Base-by-base conservation (phyloP, 2,797 vertebrate genomes). In the Anniella stebbinsi region DNA sequence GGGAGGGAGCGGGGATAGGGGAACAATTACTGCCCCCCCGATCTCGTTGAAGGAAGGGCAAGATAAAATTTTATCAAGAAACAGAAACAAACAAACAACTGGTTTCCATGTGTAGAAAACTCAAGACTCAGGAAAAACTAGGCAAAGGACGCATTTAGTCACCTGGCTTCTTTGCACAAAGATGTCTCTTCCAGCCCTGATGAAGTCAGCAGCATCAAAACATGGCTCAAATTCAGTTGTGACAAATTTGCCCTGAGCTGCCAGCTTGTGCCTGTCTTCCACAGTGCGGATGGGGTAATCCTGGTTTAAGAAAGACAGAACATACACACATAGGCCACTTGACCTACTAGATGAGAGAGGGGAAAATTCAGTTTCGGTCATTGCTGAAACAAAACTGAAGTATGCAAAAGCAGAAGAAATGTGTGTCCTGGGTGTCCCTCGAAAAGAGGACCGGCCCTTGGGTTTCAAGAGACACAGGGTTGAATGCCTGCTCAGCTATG, bases 81-180 rank as follows among this genome's bases (percentile, higher is more conserved):
- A 63, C 21, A 21, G 21, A 63, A 63, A 63, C 21, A 63, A 63
- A 21, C n/a, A 77, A 48, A 45, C 25, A 77, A 23, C 36, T 25
- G 36, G 17, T 88, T 88, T 80, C 84, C 6, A 11, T 17, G 8
- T 33, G 9, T 9, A 89, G 0, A 0, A 13, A 86, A 48, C 33
- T 15, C 15, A 84, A 12, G 60, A 36, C 38, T 30, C 78, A 86
- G 82, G 0, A 45, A 89, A 90, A 90, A 51, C 10, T 57, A 25
- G 33, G 86, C 82, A 41, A 95, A 89, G 18, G 70, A 90, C 82
- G 0, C 41, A 89, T 70, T 84, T 88, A 36, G 86, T 93, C 95
- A 99, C 99, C 98, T 99, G 99, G 96, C 99, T 99, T 96, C 99
- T 98, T 97, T 99, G 99, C 82, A 98, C 99, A 95, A 99, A 99